Evolutionary conservation across 2,888 invertebrate species (phyloP), one percentile per base, ranked within the genome.

Genomic region (Silvanus unidentatus): DNA sequence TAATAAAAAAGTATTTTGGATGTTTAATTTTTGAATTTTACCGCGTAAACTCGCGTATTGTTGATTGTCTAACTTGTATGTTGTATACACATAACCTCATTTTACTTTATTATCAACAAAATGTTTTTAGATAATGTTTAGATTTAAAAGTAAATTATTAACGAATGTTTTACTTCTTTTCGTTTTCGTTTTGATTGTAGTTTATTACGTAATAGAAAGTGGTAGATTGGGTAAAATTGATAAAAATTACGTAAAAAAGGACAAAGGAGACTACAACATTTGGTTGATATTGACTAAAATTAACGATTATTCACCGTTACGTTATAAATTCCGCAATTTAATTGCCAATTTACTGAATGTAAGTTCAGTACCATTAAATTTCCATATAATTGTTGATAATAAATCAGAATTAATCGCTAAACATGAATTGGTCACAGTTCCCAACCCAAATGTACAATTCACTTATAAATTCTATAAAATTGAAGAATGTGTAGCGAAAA

Each of bases 311-410:
- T 75, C 76, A 5, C 73, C 76, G 1, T 70, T 79, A 58, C 72
- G 69, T 49, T 64, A 69, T 28, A 79, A 78, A 54, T 78, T 79
- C 53, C 63, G 69, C 4, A 72, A 73, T 48, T 73, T 79, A 44
- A 60, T 76, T 1, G 66, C 69, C 34, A 79, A 79, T 42, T 60
- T 79, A 36, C 52, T 78, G 11, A 70, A 66, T 49, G 64, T 73
- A 15, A 72, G 73, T n/a, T 65, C 73, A 1, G 74, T 78, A 30
- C 70, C 74, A 45, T 62, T 83, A 48, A 74, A 75, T 40, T 72
- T 83, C 47, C 78, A 82, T 62, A 74, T 83, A 12, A 79, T 84
- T 42, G 77, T 75, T n/a, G 83, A 84, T 59, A 70, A 73, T 14
- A 73, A 73, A 16, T 82, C 82, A 54, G 74, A 74, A 59, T 51